Evolutionary conservation across 2,113 vertebrate species (phyloP), one percentile per base, ranked within the genome.

Genomic region (Callaeas wilsoni): DNA sequence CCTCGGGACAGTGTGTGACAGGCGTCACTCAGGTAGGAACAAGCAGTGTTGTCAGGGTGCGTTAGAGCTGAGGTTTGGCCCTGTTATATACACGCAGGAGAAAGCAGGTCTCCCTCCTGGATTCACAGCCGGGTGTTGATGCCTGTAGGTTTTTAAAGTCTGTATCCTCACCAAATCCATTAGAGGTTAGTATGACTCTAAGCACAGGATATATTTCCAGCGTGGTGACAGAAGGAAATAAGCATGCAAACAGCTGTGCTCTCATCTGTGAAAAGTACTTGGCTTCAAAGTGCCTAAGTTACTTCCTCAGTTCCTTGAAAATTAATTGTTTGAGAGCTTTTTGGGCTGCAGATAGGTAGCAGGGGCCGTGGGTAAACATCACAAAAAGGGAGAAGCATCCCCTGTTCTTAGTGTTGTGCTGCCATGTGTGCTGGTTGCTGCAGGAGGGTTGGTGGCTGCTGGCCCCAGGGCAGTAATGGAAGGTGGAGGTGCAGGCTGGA

Each of bases 61-160:
- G 0, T 3, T 5, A 5, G 70, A 68, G 70, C 67, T 80, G 63
- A 46, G 4, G 0, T 17, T 21, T 52, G 46, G 22, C 41, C 56
- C 44, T 2, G 1, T 30, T 23, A 7, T 1, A 12, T 20, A 2
- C 4, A 2, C 0, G 0, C 56, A 23, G 46, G 39, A 37, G 12
- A 47, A 82, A 47, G 41, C 53, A 53, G 37, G 7, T 47, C 49
- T 39, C 53, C 57, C 4, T 27, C 37, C n/a, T 41, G 69, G 13
- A 60, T 69, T 84, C 80, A 37, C 1, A 4, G 50, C 52, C 68
- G 46, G 56, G 7, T 1, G 0, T 35, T 76, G n/a, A 30, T 3
- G 22, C 32, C 46, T 73, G 49, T 12, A 12, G 37, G 0, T 18
- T 47, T 59, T 80, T 42, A 3, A 47, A 53, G 35, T 19, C 20